A percentile compares a stretch with the other conserved stretches of the same genome.
Evolutionary conservation across 2,888 invertebrate species (phyloP).

Genomic region (Pyrrhosoma nymphula): DNA sequence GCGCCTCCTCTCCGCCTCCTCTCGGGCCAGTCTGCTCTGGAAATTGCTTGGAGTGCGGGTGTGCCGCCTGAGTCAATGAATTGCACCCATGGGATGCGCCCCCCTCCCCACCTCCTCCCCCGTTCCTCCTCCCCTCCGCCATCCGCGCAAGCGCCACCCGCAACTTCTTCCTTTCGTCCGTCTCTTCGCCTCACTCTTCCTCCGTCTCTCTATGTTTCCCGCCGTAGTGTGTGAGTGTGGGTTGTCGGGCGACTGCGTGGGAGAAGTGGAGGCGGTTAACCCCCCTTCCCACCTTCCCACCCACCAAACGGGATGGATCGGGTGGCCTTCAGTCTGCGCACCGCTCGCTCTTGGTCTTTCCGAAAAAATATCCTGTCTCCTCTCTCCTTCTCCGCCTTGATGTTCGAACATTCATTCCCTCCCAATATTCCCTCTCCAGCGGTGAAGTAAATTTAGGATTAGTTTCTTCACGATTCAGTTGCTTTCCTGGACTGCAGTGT

Average conservation of each 20-base stretch:
- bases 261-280: conserved; percentile 29
- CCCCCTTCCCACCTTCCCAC: conserved; percentile 34
- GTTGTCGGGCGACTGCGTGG: background rate
- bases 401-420: background rate
- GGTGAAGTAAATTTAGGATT: background rate
- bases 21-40: conserved; percentile 24
- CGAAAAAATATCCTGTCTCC: background rate
- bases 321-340: background rate
- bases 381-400: background rate
- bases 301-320: conserved; percentile 38
- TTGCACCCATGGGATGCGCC: conserved; percentile 61
- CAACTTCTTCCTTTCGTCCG: background rate
- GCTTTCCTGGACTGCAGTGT: background rate
- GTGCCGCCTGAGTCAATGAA: conserved; percentile 63
- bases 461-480: background rate
- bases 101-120: background rate
- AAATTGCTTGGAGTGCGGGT: conserved; percentile 57
- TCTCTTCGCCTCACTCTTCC: background rate
- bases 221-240: background rate
- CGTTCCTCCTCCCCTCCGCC: background rate
- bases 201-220: background rate
- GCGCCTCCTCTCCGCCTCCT: conserved; percentile 9
- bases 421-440: background rate
- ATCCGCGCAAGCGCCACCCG: conserved; percentile 33
- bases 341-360: background rate